phyloP scores from a whole-genome alignment of 2,113 vertebrate species.

The Piliocolobus tephrosceles region DNA sequence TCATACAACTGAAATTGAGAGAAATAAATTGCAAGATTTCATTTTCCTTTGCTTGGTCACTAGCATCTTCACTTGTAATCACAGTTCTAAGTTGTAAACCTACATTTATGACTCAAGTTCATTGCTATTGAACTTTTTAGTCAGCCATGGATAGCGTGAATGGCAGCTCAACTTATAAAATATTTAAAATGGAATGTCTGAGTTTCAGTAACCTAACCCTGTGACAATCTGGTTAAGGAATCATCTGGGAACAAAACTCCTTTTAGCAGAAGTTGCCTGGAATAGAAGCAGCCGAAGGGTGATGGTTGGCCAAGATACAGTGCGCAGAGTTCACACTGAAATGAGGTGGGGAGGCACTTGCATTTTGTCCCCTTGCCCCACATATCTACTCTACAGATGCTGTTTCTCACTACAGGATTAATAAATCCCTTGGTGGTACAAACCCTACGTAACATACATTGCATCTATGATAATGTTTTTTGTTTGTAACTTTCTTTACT shows the following conservation, averaged over 20 bases:
- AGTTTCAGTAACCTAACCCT: not conserved
- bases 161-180: constrained; percentile 7
- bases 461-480: not conserved
- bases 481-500: not conserved
- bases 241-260: not conserved
- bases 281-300: not conserved
- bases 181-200: constrained; percentile 24
- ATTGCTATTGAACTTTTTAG: not conserved
- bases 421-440: not conserved
- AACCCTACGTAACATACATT: not conserved
- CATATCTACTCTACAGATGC: not conserved
- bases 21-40: not conserved
- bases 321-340: not conserved
- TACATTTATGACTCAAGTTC: not conserved
- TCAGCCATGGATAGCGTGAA: not conserved
- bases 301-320: no score
- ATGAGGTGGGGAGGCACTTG: rapidly evolving
- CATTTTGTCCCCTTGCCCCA: not conserved
- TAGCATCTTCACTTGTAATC: not conserved
- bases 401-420: not conserved
- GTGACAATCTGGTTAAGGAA: not conserved
- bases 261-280: not conserved
- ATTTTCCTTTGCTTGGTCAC: not conserved
- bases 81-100: not conserved
- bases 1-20: not conserved